Evolutionary conservation across 64 coral and sea anemone genomes (phyloP).

Genomic region (Acropora yongei): DNA sequence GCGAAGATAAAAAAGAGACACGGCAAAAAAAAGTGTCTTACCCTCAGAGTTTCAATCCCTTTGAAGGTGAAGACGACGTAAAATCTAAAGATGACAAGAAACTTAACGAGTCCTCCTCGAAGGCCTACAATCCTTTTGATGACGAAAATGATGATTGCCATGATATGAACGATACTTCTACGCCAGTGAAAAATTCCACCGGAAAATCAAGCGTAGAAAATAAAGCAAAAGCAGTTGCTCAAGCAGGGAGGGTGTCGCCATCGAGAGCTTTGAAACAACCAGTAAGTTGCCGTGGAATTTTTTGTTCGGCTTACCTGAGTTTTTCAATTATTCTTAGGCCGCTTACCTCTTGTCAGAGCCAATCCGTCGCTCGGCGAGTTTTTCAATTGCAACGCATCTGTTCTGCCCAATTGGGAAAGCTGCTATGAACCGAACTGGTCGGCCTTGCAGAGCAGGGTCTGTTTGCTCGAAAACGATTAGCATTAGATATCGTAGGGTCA

Average conservation of each 20-base stretch:
- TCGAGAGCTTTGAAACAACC: background rate
- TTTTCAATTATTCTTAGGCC: no score
- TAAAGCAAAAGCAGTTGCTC: background rate
- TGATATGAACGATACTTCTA: background rate
- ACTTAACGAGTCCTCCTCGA: background rate
- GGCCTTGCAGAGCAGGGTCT: no score
- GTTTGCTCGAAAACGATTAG: no score
- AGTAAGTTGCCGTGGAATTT: background rate
- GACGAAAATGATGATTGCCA: conserved; percentile 55
- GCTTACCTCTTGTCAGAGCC: no score
- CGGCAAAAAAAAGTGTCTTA: conserved; percentile 19
- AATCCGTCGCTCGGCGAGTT: no score
- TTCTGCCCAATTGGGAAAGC: no score
- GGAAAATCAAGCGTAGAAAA: conserved; percentile 18
- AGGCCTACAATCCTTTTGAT: conserved; percentile 85
- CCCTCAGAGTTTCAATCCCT: conserved; percentile 75
- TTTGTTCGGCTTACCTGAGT: no score
- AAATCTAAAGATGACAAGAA: background rate
- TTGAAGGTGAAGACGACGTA: conserved; percentile 71
- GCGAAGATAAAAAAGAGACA: conserved; percentile 13
- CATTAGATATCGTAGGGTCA: no score
- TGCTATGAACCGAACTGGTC: no score
- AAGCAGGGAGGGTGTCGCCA: background rate
- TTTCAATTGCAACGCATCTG: no score
- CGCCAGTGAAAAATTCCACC: background rate